Evolutionary conservation across 2,888 invertebrate species (phyloP).

Genomic region (Diploptera punctata): DNA sequence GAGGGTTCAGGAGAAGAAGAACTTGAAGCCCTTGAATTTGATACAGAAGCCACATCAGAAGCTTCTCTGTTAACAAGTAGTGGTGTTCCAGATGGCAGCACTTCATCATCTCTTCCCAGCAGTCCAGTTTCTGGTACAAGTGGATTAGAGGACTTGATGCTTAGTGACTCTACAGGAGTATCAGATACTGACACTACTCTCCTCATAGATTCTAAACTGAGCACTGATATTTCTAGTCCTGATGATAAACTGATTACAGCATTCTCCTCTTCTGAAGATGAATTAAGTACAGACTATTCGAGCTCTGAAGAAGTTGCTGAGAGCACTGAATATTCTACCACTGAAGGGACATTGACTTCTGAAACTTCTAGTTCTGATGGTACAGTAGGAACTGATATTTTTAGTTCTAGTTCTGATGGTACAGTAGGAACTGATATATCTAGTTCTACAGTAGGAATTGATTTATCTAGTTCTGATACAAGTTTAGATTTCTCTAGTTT

Average conservation of each 20-base stretch:
- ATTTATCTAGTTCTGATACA: not conserved
- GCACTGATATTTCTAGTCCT: not conserved
- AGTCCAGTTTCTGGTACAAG: constrained; percentile 50
- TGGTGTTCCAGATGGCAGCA: constrained; percentile 11
- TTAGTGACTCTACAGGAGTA: constrained; percentile 56
- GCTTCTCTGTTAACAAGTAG: constrained; percentile 1
- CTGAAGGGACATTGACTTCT: too few species aligned
- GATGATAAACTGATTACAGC: not conserved
- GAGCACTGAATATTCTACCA: too few species aligned
- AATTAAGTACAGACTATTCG: too few species aligned
- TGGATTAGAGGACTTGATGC: constrained; percentile 58
- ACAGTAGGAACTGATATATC: not conserved
- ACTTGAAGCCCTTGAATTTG: not conserved
- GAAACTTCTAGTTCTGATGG: too few species aligned
- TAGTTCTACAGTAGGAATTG: constrained; percentile 13
- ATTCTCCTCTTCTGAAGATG: too few species aligned
- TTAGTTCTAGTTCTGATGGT: not conserved
- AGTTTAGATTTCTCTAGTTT: not conserved
- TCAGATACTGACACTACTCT: constrained; percentile 20
- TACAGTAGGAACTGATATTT: too few species aligned
- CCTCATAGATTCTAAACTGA: not conserved
- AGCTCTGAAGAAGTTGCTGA: too few species aligned
- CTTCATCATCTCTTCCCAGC: not conserved
- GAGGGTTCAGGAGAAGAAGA: constrained; percentile 38
- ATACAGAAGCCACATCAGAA: constrained; percentile 27